These are phyloP conservation scores for Festucalex cinctus DNA, from an alignment of 2,113 vertebrate genomes.

Conservation along the genomic window DNA sequence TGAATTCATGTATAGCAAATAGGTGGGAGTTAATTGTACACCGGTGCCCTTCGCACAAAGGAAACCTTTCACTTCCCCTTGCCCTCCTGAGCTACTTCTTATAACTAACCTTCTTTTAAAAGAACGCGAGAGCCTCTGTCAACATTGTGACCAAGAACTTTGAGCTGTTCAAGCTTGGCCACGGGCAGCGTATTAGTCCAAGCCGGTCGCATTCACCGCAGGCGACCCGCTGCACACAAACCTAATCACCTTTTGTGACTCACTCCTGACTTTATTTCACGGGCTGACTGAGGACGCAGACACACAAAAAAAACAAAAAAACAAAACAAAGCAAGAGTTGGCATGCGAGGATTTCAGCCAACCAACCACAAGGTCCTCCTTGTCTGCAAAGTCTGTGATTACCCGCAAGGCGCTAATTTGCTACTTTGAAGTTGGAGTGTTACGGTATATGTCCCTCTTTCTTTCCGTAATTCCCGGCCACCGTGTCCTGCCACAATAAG, in stretches of 20 bases:
- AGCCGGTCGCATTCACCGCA: conserved; percentile 43
- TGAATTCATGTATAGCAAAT: too few species aligned
- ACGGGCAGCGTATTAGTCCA: conserved; percentile 33
- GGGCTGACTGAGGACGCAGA: conserved; percentile 35
- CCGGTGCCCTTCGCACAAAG: neutral
- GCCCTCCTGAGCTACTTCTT: neutral
- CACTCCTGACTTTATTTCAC: conserved; percentile 41
- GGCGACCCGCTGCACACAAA: conserved; percentile 28
- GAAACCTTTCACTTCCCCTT: neutral
- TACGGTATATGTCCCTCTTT: conserved; percentile 32
- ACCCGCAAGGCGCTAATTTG: conserved; percentile 44
- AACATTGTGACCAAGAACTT: conserved; percentile 26
- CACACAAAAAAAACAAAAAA: conserved; percentile 24
- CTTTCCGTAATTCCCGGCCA: conserved; percentile 25
- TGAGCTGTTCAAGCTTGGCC: conserved; percentile 37
- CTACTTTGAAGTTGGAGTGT: conserved; percentile 53
- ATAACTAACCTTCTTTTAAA: conserved; percentile 28
- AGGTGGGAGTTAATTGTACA: too few species aligned
- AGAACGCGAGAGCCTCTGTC: conserved; percentile 36
- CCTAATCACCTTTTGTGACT: conserved; percentile 51
- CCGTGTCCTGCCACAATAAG: conserved; percentile 52
- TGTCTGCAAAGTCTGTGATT: conserved; percentile 46
- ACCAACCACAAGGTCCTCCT: conserved; percentile 44
- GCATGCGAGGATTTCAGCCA: conserved; percentile 37
- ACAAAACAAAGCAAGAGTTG: conserved; percentile 14